Conservation (phyloP, 2,113 vertebrate species). For the Oreochromis spilurus region DNA sequence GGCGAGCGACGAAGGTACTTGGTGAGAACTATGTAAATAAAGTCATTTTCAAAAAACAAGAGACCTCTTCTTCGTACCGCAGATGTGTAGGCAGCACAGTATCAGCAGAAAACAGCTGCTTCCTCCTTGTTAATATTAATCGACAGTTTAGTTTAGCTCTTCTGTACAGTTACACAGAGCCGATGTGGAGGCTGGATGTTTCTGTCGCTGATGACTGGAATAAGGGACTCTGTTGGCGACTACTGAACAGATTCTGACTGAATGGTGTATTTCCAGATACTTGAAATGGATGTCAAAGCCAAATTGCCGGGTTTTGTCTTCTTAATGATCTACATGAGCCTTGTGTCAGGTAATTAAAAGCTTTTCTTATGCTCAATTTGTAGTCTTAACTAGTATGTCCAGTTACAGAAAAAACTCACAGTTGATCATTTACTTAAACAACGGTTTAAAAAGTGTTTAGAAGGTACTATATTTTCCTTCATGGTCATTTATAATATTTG, state of each 20-base stretch:
- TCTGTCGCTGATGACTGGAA: not conserved
- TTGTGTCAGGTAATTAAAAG: slow-evolving; percentile 49
- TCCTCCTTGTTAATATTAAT: not conserved
- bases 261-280: not conserved
- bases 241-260: not conserved
- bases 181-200: not conserved
- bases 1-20: not conserved
- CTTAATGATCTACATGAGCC: not conserved
- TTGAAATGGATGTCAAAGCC: slow-evolving; percentile 6
- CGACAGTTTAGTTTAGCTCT: not conserved
- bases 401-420: not conserved
- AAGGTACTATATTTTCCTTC: not conserved
- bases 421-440: not conserved
- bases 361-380: not conserved
- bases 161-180: not conserved
- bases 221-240: not conserved
- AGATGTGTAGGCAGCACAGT: not conserved
- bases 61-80: not conserved
- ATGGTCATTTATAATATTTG: not conserved
- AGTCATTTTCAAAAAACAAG: not conserved
- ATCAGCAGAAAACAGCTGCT: not conserved
- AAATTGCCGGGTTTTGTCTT: not conserved
- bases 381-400: not conserved
- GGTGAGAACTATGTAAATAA: not conserved
- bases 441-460: not conserved